phyloP scores from a whole-genome alignment of 2,888 invertebrate genomes.

The Chrysotoxum bicinctum region DNA sequence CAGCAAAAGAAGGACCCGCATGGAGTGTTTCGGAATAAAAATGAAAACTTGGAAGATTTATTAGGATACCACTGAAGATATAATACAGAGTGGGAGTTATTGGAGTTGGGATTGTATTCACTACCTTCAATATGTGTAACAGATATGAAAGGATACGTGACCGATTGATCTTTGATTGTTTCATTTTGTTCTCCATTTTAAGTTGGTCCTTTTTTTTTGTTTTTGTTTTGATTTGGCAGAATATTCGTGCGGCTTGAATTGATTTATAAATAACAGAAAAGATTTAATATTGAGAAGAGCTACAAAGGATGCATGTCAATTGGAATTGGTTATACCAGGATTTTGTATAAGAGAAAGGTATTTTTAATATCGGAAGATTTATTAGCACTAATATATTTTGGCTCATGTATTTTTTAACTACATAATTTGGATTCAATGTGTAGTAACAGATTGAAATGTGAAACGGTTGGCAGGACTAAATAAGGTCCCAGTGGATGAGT shows the following conservation, averaged over 20 bases:
- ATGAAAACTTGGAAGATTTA: slow-evolving; percentile 72
- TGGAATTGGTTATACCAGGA: slow-evolving; percentile 20
- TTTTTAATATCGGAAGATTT: slow-evolving; percentile 69
- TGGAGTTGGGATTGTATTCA: slow-evolving; percentile 19
- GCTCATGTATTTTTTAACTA: slow-evolving; percentile 16
- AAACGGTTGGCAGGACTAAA: slow-evolving; percentile 60
- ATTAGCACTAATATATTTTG: slow-evolving; percentile 61
- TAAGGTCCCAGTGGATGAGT: slow-evolving; percentile 33
- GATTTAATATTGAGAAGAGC: slow-evolving; percentile 69
- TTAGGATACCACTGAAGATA: slow-evolving; percentile 69
- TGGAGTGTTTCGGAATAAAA: slow-evolving; percentile 59
- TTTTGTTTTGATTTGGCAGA: slow-evolving; percentile 47
- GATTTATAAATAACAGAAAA: slow-evolving; percentile 69
- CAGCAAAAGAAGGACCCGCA: slow-evolving; percentile 53
- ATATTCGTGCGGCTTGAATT: slow-evolving; percentile 70
- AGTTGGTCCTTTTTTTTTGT: slow-evolving; percentile 59
- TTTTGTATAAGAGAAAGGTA: slow-evolving; percentile 9
- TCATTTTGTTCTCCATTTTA: slow-evolving; percentile 64
- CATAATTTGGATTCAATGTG: slow-evolving; percentile 42
- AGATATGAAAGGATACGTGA: slow-evolving; percentile 68
- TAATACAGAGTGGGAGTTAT: slow-evolving; percentile 7
- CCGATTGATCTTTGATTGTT: slow-evolving; percentile 73
- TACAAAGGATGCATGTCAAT: slow-evolving; percentile 71
- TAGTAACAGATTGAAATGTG: slow-evolving; percentile 51
- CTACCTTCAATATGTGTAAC: slow-evolving; percentile 62